Evolutionary conservation across 1,140 invertebrate genomes (phyloP).

Genomic region (Homarus americanus): DNA sequence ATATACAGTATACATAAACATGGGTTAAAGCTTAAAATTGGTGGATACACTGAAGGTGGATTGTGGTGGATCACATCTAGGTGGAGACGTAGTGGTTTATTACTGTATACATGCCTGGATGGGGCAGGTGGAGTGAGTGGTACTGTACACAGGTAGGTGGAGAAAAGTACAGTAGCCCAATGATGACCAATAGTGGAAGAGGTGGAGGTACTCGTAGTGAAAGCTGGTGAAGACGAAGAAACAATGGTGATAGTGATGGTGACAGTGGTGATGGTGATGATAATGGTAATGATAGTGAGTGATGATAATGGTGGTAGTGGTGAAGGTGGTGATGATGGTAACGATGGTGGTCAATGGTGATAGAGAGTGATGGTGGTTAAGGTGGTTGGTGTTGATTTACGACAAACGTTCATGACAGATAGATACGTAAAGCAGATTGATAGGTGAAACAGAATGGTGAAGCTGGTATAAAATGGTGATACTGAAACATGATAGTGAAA

Average conservation of each 20-base stretch:
- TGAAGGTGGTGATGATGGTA: not conserved
- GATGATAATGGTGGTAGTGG: not conserved
- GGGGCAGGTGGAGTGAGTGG: not conserved
- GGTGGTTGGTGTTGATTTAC: constrained; percentile 1
- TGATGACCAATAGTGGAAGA: not conserved
- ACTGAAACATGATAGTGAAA: too few relatives aligned
- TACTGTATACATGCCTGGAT: too few relatives aligned
- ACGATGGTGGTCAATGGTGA: not conserved
- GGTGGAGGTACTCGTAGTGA: not conserved
- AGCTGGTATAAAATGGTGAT: too few relatives aligned
- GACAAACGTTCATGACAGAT: too few relatives aligned
- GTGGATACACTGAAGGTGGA: not conserved
- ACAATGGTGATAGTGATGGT: not conserved
- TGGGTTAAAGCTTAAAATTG: not conserved
- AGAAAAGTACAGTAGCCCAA: not conserved
- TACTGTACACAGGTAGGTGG: not conserved
- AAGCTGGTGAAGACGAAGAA: not conserved
- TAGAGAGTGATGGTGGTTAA: not conserved
- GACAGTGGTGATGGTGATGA: not conserved
- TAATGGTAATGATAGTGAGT: not conserved
- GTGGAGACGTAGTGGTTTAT: too few relatives aligned
- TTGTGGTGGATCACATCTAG: not conserved
- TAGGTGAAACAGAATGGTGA: too few relatives aligned
- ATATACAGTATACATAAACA: too few relatives aligned
- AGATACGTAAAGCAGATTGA: too few relatives aligned